These are phyloP conservation scores for Drymonia ruficornis DNA, from an alignment of 2,888 invertebrate genomes.

Conservation along the genomic window DNA sequence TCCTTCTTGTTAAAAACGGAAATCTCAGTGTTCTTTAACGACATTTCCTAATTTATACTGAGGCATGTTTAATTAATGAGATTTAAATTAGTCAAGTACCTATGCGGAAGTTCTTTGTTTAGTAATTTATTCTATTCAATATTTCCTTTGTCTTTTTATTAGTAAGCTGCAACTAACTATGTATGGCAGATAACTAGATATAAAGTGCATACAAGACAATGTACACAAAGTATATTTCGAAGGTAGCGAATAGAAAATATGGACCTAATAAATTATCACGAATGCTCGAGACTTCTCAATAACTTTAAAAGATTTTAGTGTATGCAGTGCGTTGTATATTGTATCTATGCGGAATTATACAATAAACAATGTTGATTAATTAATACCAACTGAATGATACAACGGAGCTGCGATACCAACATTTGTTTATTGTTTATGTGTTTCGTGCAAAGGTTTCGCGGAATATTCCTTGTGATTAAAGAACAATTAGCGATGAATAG, in stretches of 20 bases:
- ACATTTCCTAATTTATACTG: background rate
- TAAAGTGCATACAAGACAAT: constrained; percentile 5
- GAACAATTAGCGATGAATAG: constrained; percentile 17
- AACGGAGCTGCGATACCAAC: background rate
- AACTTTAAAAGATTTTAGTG: background rate
- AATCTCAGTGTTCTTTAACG: background rate
- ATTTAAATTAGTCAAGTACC: no score
- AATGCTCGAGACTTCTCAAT: constrained; percentile 1
- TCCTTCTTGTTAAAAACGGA: no score
- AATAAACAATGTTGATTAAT: background rate
- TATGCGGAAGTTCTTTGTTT: background rate
- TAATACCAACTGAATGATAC: background rate
- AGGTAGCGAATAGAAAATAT: background rate
- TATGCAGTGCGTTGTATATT: background rate
- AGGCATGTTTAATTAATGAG: background rate
- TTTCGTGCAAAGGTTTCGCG: constrained; percentile 6
- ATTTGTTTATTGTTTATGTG: constrained; percentile 6
- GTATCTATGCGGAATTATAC: constrained; percentile 3
- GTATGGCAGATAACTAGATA: background rate
- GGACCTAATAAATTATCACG: background rate
- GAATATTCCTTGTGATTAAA: constrained; percentile 13
- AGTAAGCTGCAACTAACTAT: background rate
- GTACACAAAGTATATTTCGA: background rate
- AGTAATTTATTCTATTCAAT: background rate
- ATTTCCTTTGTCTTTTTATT: constrained; percentile 1